These are phyloP conservation scores for Chlorospingus semifuscus DNA, from an alignment of 2,797 vertebrate genomes.

Conservation along the genomic window DNA sequence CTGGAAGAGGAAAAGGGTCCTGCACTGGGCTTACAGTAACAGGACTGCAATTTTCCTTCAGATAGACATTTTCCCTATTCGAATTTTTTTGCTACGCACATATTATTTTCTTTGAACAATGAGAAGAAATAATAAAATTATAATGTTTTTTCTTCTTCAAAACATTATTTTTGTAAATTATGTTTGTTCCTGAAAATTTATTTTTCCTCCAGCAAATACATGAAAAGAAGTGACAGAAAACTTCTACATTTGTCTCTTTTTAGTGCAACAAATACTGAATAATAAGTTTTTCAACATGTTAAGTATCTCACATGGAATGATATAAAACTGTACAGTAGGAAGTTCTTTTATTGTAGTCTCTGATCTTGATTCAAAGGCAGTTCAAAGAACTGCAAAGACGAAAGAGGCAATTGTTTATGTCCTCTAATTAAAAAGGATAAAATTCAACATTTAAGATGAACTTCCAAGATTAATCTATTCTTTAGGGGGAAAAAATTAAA, in stretches of 20 bases:
- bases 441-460: neutral
- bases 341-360: neutral
- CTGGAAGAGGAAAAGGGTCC: neutral
- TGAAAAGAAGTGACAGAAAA: neutral
- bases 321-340: neutral
- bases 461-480: neutral
- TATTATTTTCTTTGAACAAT: neutral
- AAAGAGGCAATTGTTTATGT: neutral
- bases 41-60: neutral
- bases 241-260: neutral
- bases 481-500: neutral
- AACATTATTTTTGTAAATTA: neutral
- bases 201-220: neutral
- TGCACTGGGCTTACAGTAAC: neutral
- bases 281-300: neutral
- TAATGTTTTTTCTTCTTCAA: neutral
- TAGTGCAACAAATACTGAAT: neutral
- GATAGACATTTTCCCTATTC: fast-evolving
- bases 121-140: neutral
- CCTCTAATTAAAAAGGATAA: conserved; percentile 18
- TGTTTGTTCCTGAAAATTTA: neutral
- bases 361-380: conserved; percentile 43
- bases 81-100: fast-evolving
- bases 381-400: conserved; percentile 24
- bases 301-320: neutral